phyloP scores from a whole-genome alignment of 1,140 invertebrate species.

The Pseudomyrmex pallidus region DNA sequence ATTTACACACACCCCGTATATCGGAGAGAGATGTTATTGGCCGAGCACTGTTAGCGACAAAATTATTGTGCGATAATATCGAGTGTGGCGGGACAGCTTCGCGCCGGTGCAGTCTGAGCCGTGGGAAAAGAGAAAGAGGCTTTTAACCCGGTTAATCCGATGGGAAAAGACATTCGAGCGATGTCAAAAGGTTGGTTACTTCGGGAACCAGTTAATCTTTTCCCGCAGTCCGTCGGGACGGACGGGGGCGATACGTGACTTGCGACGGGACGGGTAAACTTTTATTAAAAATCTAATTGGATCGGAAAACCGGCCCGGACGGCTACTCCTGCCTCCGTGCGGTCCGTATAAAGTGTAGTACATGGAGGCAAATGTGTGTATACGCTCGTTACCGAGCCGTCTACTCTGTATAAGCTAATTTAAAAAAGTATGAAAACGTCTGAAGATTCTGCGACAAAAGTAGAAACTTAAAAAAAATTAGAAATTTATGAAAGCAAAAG shows the following conservation, averaged over 20 bases:
- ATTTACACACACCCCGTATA: neutral
- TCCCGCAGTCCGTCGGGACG: conserved; percentile 66
- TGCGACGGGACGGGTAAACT: conserved; percentile 74
- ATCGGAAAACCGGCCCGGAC: conserved; percentile 70
- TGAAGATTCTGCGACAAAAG: neutral
- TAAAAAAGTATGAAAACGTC: neutral
- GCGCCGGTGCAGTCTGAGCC: neutral
- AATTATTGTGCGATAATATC: conserved; percentile 48
- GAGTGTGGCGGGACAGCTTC: conserved; percentile 25
- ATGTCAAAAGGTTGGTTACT: conserved; percentile 68
- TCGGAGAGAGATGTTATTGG: neutral
- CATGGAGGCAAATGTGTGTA: conserved; percentile 8
- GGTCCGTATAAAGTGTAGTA: neutral
- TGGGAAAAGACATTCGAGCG: conserved; percentile 42
- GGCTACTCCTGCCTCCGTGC: conserved; percentile 57
- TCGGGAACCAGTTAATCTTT: conserved; percentile 72
- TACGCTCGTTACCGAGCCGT: neutral
- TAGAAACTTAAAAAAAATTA: neutral
- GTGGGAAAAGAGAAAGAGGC: neutral
- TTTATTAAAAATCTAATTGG: conserved; percentile 80
- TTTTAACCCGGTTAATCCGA: conserved; percentile 52
- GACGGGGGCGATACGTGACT: conserved; percentile 65
- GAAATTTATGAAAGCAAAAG: neutral
- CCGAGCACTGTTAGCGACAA: conserved; percentile 16
- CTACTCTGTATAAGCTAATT: neutral